phyloP scores from a whole-genome alignment of 2,797 vertebrate genomes.

The Amazonetta brasiliensis region DNA sequence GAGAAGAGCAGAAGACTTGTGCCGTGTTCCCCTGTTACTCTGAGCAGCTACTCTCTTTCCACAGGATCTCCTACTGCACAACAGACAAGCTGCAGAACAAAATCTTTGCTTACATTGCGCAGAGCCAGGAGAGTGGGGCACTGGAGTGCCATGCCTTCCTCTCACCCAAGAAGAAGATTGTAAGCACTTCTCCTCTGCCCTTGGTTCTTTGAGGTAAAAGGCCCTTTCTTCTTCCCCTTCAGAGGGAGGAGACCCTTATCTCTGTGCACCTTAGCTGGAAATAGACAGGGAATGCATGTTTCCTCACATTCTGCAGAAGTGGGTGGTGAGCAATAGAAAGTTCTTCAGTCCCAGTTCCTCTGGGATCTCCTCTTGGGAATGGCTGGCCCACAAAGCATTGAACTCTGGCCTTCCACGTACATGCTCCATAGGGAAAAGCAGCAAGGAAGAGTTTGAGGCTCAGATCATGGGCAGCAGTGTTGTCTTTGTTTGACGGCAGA shows the following conservation, averaged over 20 bases:
- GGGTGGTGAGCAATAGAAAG: neutral
- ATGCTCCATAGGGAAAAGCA: neutral
- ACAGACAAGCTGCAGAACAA: conserved; percentile 96
- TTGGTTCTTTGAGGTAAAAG: neutral
- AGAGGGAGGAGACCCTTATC: neutral
- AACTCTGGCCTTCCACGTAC: neutral
- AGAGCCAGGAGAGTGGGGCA: conserved; percentile 89
- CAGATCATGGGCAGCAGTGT: neutral
- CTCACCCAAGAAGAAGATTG: conserved; percentile 94
- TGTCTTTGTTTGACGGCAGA: neutral
- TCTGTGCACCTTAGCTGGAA: neutral
- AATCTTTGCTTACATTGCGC: conserved; percentile 92
- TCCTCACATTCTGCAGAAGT: neutral
- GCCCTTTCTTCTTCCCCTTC: neutral
- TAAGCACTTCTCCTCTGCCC: conserved; percentile 74
- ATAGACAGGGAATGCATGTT: neutral
- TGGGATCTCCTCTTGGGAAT: neutral
- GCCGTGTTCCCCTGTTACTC: fast-evolving
- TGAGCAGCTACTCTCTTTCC: conserved; percentile 5
- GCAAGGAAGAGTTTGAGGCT: fast-evolving
- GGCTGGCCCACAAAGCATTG: neutral
- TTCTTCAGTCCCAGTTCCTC: neutral
- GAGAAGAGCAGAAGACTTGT: neutral
- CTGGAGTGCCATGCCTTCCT: conserved; percentile 93
- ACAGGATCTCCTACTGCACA: conserved; percentile 94